A percentile compares a stretch with the other conserved stretches of the same genome.
Conservation (phyloP, 2,797 vertebrate genomes). For the Prunella strophiata region DNA sequence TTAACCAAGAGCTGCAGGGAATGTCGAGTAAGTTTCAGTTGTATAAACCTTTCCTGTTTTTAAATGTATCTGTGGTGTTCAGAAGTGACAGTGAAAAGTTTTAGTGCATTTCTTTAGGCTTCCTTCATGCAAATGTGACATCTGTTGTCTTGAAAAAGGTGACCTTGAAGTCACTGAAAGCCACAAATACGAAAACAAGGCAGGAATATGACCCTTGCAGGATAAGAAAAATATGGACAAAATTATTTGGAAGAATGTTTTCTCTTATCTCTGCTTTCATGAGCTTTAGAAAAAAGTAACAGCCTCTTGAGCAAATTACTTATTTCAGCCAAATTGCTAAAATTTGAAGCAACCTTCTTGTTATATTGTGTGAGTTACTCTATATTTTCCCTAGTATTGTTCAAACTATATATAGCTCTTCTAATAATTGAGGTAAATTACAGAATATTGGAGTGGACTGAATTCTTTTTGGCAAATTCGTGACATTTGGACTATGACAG, state of each 20-base stretch:
- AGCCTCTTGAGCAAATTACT: background rate
- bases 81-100: background rate
- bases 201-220: background rate
- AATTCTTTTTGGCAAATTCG: background rate
- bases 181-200: background rate
- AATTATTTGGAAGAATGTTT: background rate
- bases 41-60: background rate
- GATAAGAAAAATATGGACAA: background rate
- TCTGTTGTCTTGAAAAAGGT: constrained; percentile 4
- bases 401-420: background rate
- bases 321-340: background rate
- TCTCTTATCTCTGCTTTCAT: background rate
- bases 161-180: background rate
- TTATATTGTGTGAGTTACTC: background rate
- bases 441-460: background rate
- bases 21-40: constrained; percentile 86
- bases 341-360: background rate
- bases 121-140: constrained; percentile 2
- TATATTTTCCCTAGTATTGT: background rate
- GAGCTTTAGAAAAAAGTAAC: background rate
- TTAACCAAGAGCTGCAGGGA: constrained; percentile 89
- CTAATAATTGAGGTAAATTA: background rate
- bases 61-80: background rate
- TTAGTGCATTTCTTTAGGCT: constrained; percentile 8
- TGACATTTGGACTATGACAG: background rate